Conservation (phyloP, 2,888 invertebrate genomes). For the Lithosia quadra region DNA sequence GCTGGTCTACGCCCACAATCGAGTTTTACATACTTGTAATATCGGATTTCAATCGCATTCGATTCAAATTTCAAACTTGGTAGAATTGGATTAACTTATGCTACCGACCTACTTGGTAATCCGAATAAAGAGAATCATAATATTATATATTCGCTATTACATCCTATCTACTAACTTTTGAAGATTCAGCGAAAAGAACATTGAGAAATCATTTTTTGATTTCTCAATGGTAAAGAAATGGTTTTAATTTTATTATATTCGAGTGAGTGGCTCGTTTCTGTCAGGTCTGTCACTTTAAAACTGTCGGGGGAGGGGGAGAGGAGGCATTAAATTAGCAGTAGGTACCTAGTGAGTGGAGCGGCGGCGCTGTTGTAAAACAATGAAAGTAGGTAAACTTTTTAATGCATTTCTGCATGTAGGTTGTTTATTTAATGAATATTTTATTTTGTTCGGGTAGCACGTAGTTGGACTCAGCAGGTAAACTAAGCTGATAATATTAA, state of each 20-base stretch:
- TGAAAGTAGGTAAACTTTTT: not conserved
- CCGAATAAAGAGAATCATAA: constrained; percentile 12
- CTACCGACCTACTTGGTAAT: constrained; percentile 16
- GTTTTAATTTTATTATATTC: not conserved
- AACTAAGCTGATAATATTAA: constrained; percentile 26
- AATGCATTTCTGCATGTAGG: not conserved
- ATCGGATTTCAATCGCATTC: constrained; percentile 15
- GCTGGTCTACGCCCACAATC: not conserved
- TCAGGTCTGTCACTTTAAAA: too few relatives aligned
- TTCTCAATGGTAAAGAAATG: too few relatives aligned
- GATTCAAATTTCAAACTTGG: constrained; percentile 1
- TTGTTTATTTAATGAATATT: not conserved
- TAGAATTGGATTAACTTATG: constrained; percentile 5
- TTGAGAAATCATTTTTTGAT: too few relatives aligned
- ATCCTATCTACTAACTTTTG: not conserved
- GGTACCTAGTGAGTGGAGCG: not conserved
- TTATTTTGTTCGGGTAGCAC: not conserved
- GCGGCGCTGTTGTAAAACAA: not conserved
- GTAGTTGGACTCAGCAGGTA: not conserved
- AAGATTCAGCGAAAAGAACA: constrained; percentile 8
- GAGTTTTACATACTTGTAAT: not conserved
- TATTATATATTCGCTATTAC: not conserved
- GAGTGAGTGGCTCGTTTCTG: constrained; percentile 1
- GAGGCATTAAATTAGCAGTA: not conserved
- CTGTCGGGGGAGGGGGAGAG: too few relatives aligned